Evolutionary conservation across 2,888 invertebrate species (phyloP), one percentile per base, ranked within the genome.

Genomic region (Eurois occulta): DNA sequence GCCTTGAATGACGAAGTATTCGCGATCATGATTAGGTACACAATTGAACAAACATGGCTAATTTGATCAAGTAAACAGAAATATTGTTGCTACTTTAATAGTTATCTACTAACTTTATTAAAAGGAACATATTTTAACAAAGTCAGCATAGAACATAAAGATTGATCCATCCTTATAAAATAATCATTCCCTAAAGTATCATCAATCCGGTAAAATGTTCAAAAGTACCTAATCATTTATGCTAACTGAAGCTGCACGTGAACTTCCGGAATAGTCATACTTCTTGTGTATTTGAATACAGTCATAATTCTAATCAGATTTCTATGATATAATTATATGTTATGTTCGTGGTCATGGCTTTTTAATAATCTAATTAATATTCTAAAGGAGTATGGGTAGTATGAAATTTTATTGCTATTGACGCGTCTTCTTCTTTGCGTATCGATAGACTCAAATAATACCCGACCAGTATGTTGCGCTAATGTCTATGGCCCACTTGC

Each of bases 351-450:
- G 78, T 84, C 75, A 81, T 77, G 75, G 64, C 81, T 87, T 76
- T 66, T 72, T 74, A 77, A 72, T 76, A 77, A 32, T 43, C 55
- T 81, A 72, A 71, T 75, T 60, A 66, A 43, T 74, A 66, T 69
- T 76, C 55, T 72, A 77, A 18, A 65, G 3, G 48, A 74, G 38
- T 67, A 60, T 16, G 5, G n/a, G 43, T 69, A 80, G 46, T 38
- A 68, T 82, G 77, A 79, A 80, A 79, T 87, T 64, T 80, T 80
- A 88, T 83, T 83, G 83, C 73, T 52, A 66, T 62, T 58, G 18
- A n/a, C n/a, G n/a, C n/a, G n/a, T n/a, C n/a, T n/a, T n/a, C n/a
- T n/a, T n/a, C n/a, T n/a, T n/a, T n/a, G n/a, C n/a, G n/a, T n/a
- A n/a, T n/a, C n/a, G n/a, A n/a, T n/a, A n/a, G n/a, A n/a, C n/a